Conservation (phyloP, 2,113 vertebrate species). For the Isurus oxyrinchus region DNA sequence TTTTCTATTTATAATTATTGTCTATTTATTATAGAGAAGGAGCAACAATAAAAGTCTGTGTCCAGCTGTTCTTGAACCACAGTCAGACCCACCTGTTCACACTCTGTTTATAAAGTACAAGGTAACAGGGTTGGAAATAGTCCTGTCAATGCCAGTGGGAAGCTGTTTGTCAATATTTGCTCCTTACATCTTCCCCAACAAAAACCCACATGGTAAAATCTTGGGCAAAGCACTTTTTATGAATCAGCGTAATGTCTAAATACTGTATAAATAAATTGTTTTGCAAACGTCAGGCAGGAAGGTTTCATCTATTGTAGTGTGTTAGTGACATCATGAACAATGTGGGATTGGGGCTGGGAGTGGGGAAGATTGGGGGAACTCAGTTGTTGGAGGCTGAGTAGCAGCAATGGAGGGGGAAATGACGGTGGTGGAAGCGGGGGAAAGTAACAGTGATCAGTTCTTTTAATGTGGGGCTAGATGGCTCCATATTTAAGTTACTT, state of each 20-base stretch:
- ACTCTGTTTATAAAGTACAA: neutral
- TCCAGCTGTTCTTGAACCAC: neutral
- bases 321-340: neutral
- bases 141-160: neutral
- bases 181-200: neutral
- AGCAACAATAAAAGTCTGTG: neutral
- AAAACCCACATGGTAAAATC: neutral
- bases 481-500: neutral
- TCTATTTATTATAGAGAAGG: neutral
- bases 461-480: neutral
- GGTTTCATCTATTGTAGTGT: neutral
- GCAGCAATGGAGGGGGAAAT: neutral
- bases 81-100: neutral
- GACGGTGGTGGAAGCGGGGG: neutral
- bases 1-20: neutral
- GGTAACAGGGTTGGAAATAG: slow-evolving; percentile 19
- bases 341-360: neutral
- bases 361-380: neutral
- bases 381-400: neutral
- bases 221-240: neutral
- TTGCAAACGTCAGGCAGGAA: neutral
- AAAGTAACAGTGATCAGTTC: neutral
- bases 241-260: neutral
- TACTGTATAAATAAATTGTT: neutral
- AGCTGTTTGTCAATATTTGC: neutral